phyloP scores from a whole-genome alignment of 2,797 vertebrate genomes.

The Psittacula echo region DNA sequence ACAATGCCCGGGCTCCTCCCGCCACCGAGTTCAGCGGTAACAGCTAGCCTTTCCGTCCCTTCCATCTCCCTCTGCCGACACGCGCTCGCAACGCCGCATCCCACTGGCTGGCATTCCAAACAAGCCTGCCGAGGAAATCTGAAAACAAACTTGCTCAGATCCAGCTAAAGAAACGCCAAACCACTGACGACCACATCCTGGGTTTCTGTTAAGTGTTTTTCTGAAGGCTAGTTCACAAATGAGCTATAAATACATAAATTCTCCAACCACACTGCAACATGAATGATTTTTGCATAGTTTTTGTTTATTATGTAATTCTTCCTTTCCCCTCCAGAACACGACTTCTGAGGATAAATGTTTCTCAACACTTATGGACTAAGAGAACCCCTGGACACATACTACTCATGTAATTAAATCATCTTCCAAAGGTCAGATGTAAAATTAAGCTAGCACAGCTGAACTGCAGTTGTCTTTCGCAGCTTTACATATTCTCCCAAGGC shows the following conservation, averaged over 20 bases:
- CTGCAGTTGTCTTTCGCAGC: not conserved
- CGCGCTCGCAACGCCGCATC: accelerated
- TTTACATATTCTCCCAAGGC: not conserved
- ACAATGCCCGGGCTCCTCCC: not conserved
- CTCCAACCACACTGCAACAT: not conserved
- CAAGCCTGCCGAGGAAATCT: accelerated
- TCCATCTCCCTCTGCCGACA: not conserved
- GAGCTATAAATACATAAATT: not conserved
- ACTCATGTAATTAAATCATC: not conserved
- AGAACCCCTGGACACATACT: not conserved
- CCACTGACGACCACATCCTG: accelerated
- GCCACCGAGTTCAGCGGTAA: not conserved
- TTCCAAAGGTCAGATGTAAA: not conserved
- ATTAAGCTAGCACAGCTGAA: constrained; percentile 4
- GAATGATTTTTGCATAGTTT: constrained; percentile 47
- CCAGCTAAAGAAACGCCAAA: accelerated
- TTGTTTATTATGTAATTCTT: constrained; percentile 33
- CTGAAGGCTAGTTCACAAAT: not conserved
- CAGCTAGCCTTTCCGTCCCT: not conserved
- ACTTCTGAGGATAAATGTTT: not conserved
- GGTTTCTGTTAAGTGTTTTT: accelerated
- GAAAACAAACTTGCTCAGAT: accelerated
- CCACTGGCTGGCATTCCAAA: accelerated
- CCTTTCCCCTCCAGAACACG: not conserved
- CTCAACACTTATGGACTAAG: not conserved